phyloP scores from a whole-genome alignment of 2,113 vertebrate genomes.

The Orycteropus afer region DNA sequence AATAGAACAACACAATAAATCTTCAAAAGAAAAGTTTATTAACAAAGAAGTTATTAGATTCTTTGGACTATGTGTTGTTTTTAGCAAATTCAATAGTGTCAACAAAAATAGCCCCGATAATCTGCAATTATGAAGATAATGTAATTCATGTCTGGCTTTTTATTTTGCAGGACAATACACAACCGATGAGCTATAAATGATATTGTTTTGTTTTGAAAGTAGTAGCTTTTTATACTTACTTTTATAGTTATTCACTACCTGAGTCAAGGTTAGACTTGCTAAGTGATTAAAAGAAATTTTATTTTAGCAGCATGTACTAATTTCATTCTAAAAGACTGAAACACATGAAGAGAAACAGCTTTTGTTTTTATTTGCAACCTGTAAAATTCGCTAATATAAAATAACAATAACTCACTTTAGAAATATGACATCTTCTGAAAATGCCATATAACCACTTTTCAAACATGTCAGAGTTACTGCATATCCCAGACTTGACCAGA shows the following conservation, averaged over 20 bases:
- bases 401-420: constrained; percentile 79
- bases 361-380: constrained; percentile 68
- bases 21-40: constrained; percentile 51
- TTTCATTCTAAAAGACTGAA: neutral
- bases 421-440: constrained; percentile 76
- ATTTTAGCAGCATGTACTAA: constrained; percentile 68
- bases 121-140: constrained; percentile 64
- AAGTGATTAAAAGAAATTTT: constrained; percentile 71
- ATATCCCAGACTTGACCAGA: constrained; percentile 80
- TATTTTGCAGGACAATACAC: constrained; percentile 51
- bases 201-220: constrained; percentile 78
- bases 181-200: constrained; percentile 10
- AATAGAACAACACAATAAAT: constrained; percentile 58
- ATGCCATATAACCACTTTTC: constrained; percentile 76
- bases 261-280: constrained; percentile 63
- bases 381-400: constrained; percentile 48
- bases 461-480: constrained; percentile 79
- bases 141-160: constrained; percentile 71
- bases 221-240: constrained; percentile 69
- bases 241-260: constrained; percentile 58
- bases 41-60: constrained; percentile 39
- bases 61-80: neutral
- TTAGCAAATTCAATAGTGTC: constrained; percentile 65
- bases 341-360: neutral
- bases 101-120: constrained; percentile 28